A percentile compares a stretch with the other conserved stretches of the same genome.
Conservation (phyloP, 2,888 invertebrate species). For the Hydrotaea diabolus region DNA sequence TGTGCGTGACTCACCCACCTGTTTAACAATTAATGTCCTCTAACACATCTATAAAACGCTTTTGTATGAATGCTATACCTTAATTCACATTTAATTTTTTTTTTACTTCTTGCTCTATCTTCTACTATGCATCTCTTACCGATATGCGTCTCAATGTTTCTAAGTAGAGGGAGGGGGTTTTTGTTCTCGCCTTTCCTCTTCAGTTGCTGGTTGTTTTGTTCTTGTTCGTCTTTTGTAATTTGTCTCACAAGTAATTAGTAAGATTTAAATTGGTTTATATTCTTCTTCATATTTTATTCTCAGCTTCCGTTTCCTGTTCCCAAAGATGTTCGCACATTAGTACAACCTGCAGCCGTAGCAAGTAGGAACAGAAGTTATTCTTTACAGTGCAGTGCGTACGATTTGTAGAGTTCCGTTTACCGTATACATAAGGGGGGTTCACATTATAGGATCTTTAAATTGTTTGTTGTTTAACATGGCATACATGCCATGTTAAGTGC, state of each 20-base stretch:
- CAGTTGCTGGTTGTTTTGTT: conserved; percentile 12
- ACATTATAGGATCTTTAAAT: too few species aligned
- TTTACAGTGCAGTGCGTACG: too few species aligned
- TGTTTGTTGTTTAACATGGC: too few species aligned
- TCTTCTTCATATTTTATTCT: conserved; percentile 61
- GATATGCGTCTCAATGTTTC: too few species aligned
- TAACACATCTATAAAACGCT: conserved; percentile 38
- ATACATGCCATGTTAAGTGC: too few species aligned
- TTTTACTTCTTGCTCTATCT: background rate
- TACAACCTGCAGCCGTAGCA: background rate
- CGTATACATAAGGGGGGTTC: too few species aligned
- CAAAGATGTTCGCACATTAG: conserved; percentile 37
- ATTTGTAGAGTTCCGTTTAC: too few species aligned
- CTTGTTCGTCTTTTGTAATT: conserved; percentile 71
- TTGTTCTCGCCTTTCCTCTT: background rate
- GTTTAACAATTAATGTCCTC: conserved; percentile 64
- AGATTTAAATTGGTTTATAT: conserved; percentile 78
- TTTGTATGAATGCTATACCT: conserved; percentile 37
- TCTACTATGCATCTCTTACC: too few species aligned
- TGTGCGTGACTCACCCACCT: conserved; percentile 57
- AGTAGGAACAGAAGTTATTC: conserved; percentile 35
- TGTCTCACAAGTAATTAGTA: conserved; percentile 79
- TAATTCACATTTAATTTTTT: conserved; percentile 63
- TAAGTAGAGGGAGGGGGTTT: too few species aligned
- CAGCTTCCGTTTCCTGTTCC: conserved; percentile 65